Evolutionary conservation across 2,797 vertebrate genomes (phyloP).

Genomic region (Nannoperca australis): DNA sequence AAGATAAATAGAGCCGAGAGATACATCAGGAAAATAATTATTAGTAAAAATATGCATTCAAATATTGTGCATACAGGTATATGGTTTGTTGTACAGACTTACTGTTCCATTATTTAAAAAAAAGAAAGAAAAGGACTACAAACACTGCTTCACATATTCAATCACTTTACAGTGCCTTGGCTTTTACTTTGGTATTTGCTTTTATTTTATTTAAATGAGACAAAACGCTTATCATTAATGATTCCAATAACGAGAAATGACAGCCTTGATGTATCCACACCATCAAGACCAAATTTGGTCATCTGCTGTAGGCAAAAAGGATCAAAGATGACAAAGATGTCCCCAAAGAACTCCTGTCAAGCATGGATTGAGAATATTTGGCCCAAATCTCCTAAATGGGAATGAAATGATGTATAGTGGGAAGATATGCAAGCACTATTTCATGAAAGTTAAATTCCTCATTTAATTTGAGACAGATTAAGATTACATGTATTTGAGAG

Average conservation of each 20-base stretch:
- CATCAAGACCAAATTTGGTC: conserved; percentile 21
- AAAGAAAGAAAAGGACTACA: background rate
- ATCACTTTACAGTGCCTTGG: conserved; percentile 19
- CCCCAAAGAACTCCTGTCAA: background rate
- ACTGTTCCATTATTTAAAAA: conserved; percentile 19
- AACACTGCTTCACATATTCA: conserved; percentile 17
- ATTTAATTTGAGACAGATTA: background rate
- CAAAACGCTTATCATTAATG: conserved; percentile 8
- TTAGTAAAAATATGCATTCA: conserved; percentile 12
- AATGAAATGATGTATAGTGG: background rate
- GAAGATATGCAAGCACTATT: background rate
- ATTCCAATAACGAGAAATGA: background rate
- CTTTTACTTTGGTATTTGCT: conserved; percentile 64
- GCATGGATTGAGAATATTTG: background rate
- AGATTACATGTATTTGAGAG: background rate
- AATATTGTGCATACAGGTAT: background rate
- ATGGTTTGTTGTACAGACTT: conserved; percentile 17
- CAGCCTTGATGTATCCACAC: background rate
- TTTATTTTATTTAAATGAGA: conserved; percentile 14
- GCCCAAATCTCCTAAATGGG: background rate
- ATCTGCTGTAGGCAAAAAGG: background rate
- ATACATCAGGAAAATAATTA: background rate
- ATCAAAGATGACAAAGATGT: background rate
- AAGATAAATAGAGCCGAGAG: conserved; percentile 8
- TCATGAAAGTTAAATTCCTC: background rate